Base-by-base conservation (phyloP, 1,140 invertebrate species). In the Batillaria attramentaria region DNA sequence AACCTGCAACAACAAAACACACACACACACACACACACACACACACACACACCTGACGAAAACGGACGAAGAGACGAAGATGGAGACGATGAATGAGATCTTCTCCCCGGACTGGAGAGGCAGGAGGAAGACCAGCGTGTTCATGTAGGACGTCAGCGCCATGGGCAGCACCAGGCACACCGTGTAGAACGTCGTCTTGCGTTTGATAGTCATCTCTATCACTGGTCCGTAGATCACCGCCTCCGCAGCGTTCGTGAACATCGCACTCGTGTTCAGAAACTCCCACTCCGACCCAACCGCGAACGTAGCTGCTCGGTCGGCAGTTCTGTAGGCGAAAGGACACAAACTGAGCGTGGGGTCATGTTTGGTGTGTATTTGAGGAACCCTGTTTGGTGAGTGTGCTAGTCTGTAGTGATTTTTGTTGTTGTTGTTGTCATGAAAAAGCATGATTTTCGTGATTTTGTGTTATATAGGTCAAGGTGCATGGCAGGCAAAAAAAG, bases 181-280 rank as follows among this genome's bases (percentile, higher is more conserved):
- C 42, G 28, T 66, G 74, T 50, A 82, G 50, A 74, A 82, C 4
- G 50, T 81, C 57, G 66, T 82, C 72, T 76, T 60, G 28, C 35
- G 2, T 65, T 5, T 78, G 4, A 31, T 28, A 1, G 41, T 13
- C 18, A 35, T 4, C n/a, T 28, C 18, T 35, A 31, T 69, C 60
- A 41, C 41, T 60, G 24, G 91, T 87, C 6, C 57, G 10, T 62
- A 90, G 90, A 83, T 89, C 92, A 31, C 91, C 89, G 77, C 91
- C 91, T 6, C 82, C 73, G 81, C 91, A 78, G 39, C 41, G 57
- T 28, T 33, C 13, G 33, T 46, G 33, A 54, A 65, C 70, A n/a
- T 20, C 10, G 46, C 31, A n/a, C 33, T 20, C 13, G 65, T 62
- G 16, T 39, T 6, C 60, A 54, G 3, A 0, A 37, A 16, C 43